Conservation (phyloP, 2,888 invertebrate genomes). For the Synergus itoensis region DNA sequence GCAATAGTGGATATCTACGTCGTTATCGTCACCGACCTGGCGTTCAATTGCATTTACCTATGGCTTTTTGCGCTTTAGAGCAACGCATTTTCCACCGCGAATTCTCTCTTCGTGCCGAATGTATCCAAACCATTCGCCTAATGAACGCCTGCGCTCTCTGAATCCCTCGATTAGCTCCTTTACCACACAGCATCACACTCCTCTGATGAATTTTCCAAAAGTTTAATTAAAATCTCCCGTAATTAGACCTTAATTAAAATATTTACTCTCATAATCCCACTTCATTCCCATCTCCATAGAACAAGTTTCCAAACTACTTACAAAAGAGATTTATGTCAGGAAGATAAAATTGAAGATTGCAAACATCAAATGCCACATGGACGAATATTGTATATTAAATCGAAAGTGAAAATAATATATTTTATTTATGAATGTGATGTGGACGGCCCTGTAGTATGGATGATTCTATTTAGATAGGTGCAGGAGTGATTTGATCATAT, state of each 20-base stretch:
- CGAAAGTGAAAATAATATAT: not conserved
- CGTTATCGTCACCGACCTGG: conserved; percentile 58
- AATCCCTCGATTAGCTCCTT: conserved; percentile 22
- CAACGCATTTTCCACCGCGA: conserved; percentile 55
- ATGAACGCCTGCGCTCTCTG: conserved; percentile 37
- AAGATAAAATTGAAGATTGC: not conserved
- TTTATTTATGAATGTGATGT: conserved; percentile 3
- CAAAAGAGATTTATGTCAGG: not conserved
- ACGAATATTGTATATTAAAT: no score
- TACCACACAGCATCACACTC: conserved; percentile 2
- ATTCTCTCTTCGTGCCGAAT: conserved; percentile 46
- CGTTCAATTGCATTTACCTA: conserved; percentile 58
- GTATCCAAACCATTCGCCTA: conserved; percentile 31
- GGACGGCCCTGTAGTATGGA: not conserved
- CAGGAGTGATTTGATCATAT: conserved; percentile 34
- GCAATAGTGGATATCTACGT: conserved; percentile 58
- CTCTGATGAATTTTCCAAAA: conserved; percentile 8
- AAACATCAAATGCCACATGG: not conserved
- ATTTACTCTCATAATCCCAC: not conserved
- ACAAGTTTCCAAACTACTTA: not conserved
- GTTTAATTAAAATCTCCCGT: conserved; percentile 17
- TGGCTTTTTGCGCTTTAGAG: conserved; percentile 57
- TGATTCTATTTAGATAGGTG: conserved; percentile 37
- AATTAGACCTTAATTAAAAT: conserved; percentile 27
- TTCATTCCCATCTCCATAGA: no score